Percentiles rank a stretch among this genome's conserved stretches.
Evolutionary conservation across 2,113 vertebrate genomes (phyloP).

Genomic region (Rhagologus leucostigma): DNA sequence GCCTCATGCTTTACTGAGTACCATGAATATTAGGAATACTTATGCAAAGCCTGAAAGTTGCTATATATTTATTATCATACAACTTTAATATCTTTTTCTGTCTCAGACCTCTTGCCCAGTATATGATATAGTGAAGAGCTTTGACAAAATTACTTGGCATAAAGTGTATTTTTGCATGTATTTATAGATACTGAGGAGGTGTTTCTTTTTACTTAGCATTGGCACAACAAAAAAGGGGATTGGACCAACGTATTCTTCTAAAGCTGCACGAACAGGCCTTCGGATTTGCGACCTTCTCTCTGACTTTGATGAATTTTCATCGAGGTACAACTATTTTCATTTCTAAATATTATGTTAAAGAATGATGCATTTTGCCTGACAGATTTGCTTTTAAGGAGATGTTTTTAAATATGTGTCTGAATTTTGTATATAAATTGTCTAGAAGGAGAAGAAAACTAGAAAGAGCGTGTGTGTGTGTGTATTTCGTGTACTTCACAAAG

Average conservation of each 20-base stretch:
- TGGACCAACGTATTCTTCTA: slow-evolving; percentile 94
- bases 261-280: slow-evolving; percentile 92
- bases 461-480: neutral
- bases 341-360: neutral
- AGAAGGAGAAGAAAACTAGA: neutral
- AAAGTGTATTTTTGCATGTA: neutral
- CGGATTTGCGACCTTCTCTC: slow-evolving; percentile 93
- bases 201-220: slow-evolving; percentile 75
- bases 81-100: neutral
- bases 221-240: slow-evolving; percentile 98
- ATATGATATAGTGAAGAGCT: neutral
- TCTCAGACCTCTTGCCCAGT: neutral
- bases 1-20: neutral
- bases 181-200: neutral
- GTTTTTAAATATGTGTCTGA: neutral
- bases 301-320: slow-evolving; percentile 91
- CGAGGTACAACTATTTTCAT: slow-evolving; percentile 71
- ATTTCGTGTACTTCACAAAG: neutral
- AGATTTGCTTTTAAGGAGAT: neutral
- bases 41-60: neutral
- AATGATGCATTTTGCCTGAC: neutral
- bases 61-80: neutral
- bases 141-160: neutral
- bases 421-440: neutral
- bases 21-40: neutral